phyloP scores from a whole-genome alignment of 2,113 vertebrate genomes.

The Hippolais icterina region DNA sequence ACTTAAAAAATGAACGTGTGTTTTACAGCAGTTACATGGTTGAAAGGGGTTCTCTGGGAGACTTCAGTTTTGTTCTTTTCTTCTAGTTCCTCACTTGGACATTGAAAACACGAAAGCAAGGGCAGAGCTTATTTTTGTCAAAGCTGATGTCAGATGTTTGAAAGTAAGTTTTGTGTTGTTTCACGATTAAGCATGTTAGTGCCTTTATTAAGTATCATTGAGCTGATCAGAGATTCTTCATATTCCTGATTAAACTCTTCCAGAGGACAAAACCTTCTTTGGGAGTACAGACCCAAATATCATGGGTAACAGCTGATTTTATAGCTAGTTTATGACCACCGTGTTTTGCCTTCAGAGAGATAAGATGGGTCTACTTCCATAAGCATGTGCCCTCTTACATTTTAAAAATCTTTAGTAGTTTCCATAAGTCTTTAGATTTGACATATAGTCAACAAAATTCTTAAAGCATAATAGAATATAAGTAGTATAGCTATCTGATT shows the following conservation, averaged over 20 bases:
- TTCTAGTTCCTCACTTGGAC: neutral
- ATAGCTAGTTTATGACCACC: neutral
- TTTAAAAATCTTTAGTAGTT: neutral
- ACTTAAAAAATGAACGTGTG: rapidly evolving
- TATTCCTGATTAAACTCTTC: neutral
- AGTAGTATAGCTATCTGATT: neutral
- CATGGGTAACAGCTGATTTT: neutral
- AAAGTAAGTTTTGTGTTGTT: neutral
- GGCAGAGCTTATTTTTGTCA: constrained; percentile 9
- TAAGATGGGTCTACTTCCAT: neutral
- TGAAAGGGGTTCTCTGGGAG: neutral
- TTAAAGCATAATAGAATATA: neutral
- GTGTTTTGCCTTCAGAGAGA: neutral
- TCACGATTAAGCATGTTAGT: neutral
- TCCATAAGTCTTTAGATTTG: neutral
- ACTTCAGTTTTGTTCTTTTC: neutral
- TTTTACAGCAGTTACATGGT: neutral
- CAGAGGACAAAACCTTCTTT: neutral
- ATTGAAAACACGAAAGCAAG: neutral
- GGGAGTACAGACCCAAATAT: neutral
- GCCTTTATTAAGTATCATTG: neutral
- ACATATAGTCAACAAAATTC: neutral
- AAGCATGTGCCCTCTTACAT: neutral
- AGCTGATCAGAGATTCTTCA: neutral
- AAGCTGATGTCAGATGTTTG: constrained; percentile 12